These are phyloP conservation scores for Corythaixoides concolor DNA, from an alignment of 2,113 vertebrate genomes.

Conservation along the genomic window DNA sequence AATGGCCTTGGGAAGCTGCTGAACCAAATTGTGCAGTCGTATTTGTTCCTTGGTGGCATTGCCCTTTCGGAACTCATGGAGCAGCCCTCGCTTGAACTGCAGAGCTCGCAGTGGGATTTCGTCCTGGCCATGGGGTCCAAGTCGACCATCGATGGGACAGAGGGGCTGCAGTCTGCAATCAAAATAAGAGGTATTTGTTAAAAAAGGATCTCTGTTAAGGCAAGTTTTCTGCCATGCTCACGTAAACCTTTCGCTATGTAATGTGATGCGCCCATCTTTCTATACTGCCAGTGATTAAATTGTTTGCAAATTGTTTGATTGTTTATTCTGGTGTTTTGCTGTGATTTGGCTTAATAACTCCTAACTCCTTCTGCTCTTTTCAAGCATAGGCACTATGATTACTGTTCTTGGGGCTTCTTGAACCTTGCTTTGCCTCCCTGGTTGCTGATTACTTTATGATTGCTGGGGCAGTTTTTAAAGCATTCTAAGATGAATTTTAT, in stretches of 20 bases:
- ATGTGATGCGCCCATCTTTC: background rate
- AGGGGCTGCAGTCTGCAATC: conserved; percentile 86
- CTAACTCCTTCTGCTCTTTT: background rate
- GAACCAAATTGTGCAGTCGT: conserved; percentile 86
- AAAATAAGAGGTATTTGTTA: background rate
- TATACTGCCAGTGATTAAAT: background rate
- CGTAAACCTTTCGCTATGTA: background rate
- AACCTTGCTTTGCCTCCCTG: background rate
- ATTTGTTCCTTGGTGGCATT: conserved; percentile 89
- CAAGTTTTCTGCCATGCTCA: background rate
- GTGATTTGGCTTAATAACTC: background rate
- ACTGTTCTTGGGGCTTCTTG: background rate
- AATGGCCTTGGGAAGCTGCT: conserved; percentile 93
- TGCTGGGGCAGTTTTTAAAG: background rate
- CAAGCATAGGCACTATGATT: background rate
- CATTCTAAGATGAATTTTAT: background rate
- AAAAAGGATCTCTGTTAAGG: background rate
- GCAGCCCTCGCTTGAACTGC: conserved; percentile 87
- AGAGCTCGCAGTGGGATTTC: conserved; percentile 85
- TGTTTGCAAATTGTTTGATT: background rate
- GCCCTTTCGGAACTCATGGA: conserved; percentile 87
- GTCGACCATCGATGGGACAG: conserved; percentile 85
- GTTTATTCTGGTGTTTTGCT: background rate
- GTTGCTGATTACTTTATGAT: background rate
- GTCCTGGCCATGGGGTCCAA: conserved; percentile 71